Base-by-base conservation (phyloP, 2,797 vertebrate genomes). In the Pelodytes ibericus region DNA sequence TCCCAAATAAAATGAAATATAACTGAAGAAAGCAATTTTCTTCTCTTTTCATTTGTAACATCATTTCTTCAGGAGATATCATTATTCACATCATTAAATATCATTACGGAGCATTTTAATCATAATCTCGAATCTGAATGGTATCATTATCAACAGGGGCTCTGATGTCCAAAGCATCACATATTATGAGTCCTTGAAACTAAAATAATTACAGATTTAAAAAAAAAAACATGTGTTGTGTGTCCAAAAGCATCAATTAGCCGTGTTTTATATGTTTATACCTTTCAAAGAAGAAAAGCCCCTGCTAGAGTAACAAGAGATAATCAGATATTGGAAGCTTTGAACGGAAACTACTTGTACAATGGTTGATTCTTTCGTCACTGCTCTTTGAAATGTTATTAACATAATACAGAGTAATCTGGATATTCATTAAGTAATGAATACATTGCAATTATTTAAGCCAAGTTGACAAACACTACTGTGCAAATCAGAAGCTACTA, bases 61-160 rank as follows among this genome's bases (percentile, higher is more conserved):
- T 36, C 24, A 62, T 67, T 78, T 72, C 62, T 66, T 22, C 22
- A 33, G 68, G 70, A 78, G 69, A 67, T 63, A 68, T 68, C 75
- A 78, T 78, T 78, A 78, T 72, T 72, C 75, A 78, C 69, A 72
- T 78, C 70, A 78, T 78, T 78, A 78, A 72, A 72, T 72, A 72
- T 72, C 62, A 67, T 72, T 72, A 67, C 30, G 58, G 62, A 31
- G 15, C 24, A 72, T 72, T 72, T 67, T 72, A 72, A 72, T 72
- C 70, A 78, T 78, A 66, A 78, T 67, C 69, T 78, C 51, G 33
- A 41, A 29, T 53, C 41, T 67, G 72, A 78, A 78, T 72, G 70
- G 56, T 78, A 72, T 78, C 75, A 78, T 78, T 72, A 72, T 26
- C 62, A 61, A 67, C 67, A 72, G 75, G 63, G 72, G 70, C 70